A percentile compares a stretch with the other conserved stretches of the same genome.
These are phyloP conservation scores for Dynastes hyllus DNA, from an alignment of 2,888 invertebrate species.

Conservation along the genomic window DNA sequence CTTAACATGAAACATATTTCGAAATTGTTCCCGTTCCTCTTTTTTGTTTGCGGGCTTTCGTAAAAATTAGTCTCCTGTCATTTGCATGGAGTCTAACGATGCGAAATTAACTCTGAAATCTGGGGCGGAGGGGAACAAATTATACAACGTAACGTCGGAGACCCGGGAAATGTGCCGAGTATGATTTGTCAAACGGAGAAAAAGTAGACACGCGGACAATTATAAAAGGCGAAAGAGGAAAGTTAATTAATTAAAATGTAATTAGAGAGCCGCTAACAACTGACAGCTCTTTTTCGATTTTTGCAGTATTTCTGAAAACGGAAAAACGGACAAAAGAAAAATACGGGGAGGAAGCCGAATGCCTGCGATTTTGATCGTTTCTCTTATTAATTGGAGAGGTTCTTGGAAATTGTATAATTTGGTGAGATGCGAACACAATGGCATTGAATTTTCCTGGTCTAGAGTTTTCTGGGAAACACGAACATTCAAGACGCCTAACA, in stretches of 20 bases:
- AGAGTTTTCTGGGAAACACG: too few relatives aligned
- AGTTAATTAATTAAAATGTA: constrained; percentile 50
- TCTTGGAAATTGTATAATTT: too few relatives aligned
- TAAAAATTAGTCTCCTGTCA: constrained; percentile 39
- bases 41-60: constrained; percentile 18
- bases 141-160: constrained; percentile 29
- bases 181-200: constrained; percentile 44
- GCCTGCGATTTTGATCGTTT: neutral
- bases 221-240: constrained; percentile 42
- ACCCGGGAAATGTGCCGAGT: neutral
- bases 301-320: neutral
- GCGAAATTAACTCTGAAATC: constrained; percentile 42
- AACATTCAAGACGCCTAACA: too few relatives aligned
- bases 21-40: constrained; percentile 1
- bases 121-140: constrained; percentile 22
- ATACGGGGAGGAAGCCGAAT: neutral
- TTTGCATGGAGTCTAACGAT: constrained; percentile 39
- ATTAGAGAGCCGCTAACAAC: constrained; percentile 44
- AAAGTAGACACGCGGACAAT: constrained; percentile 42
- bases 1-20: neutral
- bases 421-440: too few relatives aligned
- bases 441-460: too few relatives aligned
- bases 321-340: neutral
- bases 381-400: neutral
- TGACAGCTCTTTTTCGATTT: constrained; percentile 32